These are phyloP conservation scores for Lasius fuliginosus DNA, from an alignment of 2,888 invertebrate species.

Conservation along the genomic window DNA sequence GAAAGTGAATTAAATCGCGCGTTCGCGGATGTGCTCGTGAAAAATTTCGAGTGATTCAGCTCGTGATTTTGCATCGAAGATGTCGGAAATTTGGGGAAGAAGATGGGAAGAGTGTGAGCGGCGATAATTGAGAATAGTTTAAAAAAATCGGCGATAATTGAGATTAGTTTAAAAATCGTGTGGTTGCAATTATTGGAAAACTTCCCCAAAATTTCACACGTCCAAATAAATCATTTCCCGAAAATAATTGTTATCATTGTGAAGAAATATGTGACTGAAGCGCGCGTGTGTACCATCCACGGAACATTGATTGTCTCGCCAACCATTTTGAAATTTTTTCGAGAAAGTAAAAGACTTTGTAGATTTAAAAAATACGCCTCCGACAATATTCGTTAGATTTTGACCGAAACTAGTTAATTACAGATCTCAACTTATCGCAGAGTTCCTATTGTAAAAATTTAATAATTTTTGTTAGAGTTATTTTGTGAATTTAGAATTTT, in stretches of 20 bases:
- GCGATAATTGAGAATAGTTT: background rate
- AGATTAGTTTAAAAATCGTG: background rate
- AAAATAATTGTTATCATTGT: background rate
- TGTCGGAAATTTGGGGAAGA: conserved; percentile 16
- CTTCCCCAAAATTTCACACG: no score
- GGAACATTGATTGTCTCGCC: background rate
- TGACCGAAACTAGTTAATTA: background rate
- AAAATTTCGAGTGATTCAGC: background rate
- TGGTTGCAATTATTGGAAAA: background rate
- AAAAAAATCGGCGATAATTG: background rate
- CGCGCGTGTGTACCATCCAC: background rate
- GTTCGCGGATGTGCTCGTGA: background rate
- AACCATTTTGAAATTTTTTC: conserved; percentile 15
- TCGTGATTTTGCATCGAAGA: conserved; percentile 10
- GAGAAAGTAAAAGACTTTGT: background rate
- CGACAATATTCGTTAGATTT: background rate
- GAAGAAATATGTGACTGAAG: background rate
- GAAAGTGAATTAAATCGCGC: background rate
- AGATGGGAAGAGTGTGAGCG: conserved; percentile 9
- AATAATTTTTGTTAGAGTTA: background rate
- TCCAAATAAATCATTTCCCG: background rate
- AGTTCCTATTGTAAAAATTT: background rate
- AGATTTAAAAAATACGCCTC: background rate
- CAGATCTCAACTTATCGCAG: background rate
- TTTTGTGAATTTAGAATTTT: background rate